Conservation (phyloP, 2,113 vertebrate species). For the Pseudois nayaur region DNA sequence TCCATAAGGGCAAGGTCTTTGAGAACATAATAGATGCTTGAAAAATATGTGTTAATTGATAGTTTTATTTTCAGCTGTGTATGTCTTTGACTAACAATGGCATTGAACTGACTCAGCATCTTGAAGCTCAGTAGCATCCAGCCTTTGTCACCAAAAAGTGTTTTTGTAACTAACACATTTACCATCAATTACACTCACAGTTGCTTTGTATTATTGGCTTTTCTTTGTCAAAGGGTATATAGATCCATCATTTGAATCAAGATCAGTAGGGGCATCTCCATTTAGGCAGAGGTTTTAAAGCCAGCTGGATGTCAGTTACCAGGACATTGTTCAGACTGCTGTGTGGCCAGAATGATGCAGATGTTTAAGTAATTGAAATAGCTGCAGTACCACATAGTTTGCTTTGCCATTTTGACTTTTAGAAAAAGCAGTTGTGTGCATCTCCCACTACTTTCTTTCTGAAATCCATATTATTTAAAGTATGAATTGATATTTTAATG, state of each 20-base stretch:
- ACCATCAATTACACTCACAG: background rate
- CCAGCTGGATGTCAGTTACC: background rate
- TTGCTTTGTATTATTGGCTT: background rate
- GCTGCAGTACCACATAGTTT: background rate
- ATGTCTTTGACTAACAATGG: background rate
- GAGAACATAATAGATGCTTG: background rate
- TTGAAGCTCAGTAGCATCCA: background rate
- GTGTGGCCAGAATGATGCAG: background rate
- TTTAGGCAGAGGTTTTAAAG: conserved; percentile 1
- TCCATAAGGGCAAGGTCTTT: background rate
- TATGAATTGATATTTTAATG: background rate
- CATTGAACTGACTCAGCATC: background rate
- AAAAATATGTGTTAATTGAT: background rate
- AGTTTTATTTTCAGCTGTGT: background rate
- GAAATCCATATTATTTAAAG: background rate
- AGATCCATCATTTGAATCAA: background rate
- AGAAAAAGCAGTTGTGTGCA: background rate
- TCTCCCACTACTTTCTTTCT: background rate
- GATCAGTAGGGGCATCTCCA: background rate
- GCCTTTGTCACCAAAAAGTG: background rate
- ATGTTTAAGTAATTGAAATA: background rate
- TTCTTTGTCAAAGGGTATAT: background rate
- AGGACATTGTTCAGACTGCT: background rate
- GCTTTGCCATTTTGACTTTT: conserved; percentile 10
- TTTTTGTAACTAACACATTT: background rate